phyloP scores from a whole-genome alignment of 2,888 invertebrate genomes.

The Machimus rusticus region DNA sequence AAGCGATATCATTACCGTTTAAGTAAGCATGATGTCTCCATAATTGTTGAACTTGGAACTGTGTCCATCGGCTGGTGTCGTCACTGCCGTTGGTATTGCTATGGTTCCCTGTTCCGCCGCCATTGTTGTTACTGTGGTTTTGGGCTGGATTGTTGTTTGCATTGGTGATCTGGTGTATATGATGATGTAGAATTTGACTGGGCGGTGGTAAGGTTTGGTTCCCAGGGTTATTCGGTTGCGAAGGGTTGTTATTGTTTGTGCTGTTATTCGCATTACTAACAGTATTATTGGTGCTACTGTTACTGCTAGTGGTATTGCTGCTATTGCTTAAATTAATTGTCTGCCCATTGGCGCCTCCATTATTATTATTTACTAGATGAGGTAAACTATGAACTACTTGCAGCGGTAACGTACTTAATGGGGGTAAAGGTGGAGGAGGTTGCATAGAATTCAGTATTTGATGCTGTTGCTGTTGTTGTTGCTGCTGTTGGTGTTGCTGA shows the following conservation, averaged over 20 bases:
- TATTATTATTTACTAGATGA: conserved; percentile 53
- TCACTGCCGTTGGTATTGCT: conserved; percentile 51
- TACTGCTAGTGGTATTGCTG: conserved; percentile 32
- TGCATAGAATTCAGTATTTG: conserved; percentile 58
- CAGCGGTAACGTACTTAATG: conserved; percentile 59
- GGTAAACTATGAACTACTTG: conserved; percentile 62
- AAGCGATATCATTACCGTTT: conserved; percentile 57
- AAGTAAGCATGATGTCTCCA: conserved; percentile 63
- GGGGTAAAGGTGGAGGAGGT: conserved; percentile 56
- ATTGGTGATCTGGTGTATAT: conserved; percentile 59
- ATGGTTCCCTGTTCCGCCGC: conserved; percentile 48
- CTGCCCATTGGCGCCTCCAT: conserved; percentile 39
- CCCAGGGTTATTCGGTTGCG: conserved; percentile 52
- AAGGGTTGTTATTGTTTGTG: conserved; percentile 49
- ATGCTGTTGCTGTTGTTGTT: conserved; percentile 50
- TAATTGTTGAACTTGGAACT: conserved; percentile 63
- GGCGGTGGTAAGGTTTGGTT: conserved; percentile 56
- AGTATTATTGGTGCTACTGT: conserved; percentile 48
- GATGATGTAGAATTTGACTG: conserved; percentile 61
- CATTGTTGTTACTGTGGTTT: conserved; percentile 50
- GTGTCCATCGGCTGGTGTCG: conserved; percentile 62
- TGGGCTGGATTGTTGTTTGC: conserved; percentile 47
- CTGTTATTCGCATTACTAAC: conserved; percentile 45
- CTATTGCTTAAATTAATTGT: conserved; percentile 47
- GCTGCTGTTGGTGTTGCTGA: conserved; percentile 52